These are phyloP conservation scores for Penaeus monodon DNA, from an alignment of 2,888 invertebrate genomes.

Conservation along the genomic window DNA sequence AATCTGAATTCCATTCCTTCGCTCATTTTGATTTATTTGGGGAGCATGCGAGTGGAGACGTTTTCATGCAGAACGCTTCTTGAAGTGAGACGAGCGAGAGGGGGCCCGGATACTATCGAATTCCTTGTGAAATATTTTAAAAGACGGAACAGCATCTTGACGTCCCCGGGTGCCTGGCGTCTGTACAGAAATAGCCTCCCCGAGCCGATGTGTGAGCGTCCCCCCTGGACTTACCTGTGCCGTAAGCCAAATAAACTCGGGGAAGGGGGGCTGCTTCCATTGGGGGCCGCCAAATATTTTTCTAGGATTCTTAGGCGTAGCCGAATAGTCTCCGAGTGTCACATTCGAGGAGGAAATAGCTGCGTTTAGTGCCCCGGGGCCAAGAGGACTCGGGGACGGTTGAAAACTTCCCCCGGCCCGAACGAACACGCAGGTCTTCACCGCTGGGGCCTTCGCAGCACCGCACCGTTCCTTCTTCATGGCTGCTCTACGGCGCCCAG, in stretches of 20 bases:
- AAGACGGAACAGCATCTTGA: too few relatives aligned
- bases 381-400: background rate
- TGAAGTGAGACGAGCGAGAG: background rate
- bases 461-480: slow-evolving; percentile 6
- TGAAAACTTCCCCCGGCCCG: slow-evolving; percentile 10
- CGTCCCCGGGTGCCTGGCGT: too few relatives aligned
- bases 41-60: background rate
- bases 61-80: slow-evolving; percentile 5
- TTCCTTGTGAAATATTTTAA: too few relatives aligned
- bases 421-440: slow-evolving; percentile 8
- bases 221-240: slow-evolving; percentile 30
- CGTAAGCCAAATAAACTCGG: slow-evolving; percentile 8
- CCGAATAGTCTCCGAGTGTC: slow-evolving; percentile 17
- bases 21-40: too few relatives aligned
- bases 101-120: too few relatives aligned
- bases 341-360: slow-evolving; percentile 33
- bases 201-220: background rate
- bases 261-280: background rate
- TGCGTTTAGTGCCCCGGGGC: slow-evolving; percentile 22
- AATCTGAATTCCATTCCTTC: too few relatives aligned
- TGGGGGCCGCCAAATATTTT: slow-evolving; percentile 28
- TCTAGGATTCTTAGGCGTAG: slow-evolving; percentile 6
- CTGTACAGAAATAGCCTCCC: too few relatives aligned
- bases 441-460: slow-evolving; percentile 17
- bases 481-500: slow-evolving; percentile 16